phyloP scores from a whole-genome alignment of 2,888 invertebrate genomes.

The Blastobasis adustella region DNA sequence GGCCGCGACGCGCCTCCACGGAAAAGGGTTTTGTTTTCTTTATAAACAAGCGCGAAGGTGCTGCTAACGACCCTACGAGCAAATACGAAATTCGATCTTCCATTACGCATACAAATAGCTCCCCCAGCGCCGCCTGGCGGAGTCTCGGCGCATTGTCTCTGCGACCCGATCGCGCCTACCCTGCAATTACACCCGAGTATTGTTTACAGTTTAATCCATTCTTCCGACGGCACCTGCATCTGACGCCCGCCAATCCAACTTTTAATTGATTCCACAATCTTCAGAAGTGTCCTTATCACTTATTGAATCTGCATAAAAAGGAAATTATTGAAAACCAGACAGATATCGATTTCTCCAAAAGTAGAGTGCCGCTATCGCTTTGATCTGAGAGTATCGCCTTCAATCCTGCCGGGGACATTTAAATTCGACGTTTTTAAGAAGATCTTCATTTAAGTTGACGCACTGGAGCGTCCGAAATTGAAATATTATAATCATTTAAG shows the following conservation, averaged over 20 bases:
- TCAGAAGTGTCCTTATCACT: constrained; percentile 37
- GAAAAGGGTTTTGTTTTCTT: constrained; percentile 71
- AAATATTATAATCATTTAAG: constrained; percentile 15
- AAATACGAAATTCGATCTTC: constrained; percentile 74
- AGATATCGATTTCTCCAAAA: constrained; percentile 43
- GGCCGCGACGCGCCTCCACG: constrained; percentile 25
- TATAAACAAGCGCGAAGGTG: constrained; percentile 70
- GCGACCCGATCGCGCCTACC: constrained; percentile 44
- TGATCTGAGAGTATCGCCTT: constrained; percentile 42
- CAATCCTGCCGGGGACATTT: constrained; percentile 39
- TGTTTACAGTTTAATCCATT: constrained; percentile 34
- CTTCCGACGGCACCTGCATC: constrained; percentile 17
- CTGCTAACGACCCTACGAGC: constrained; percentile 71
- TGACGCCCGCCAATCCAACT: neutral
- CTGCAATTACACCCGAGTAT: constrained; percentile 26
- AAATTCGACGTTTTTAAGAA: constrained; percentile 33
- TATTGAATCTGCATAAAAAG: constrained; percentile 51
- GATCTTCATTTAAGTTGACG: constrained; percentile 20
- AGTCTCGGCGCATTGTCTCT: constrained; percentile 54
- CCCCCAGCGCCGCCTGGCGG: constrained; percentile 37
- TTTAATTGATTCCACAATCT: constrained; percentile 2
- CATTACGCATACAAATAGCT: constrained; percentile 71
- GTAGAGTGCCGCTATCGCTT: constrained; percentile 45
- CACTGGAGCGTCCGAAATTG: constrained; percentile 28
- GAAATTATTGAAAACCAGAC: constrained; percentile 40